Conservation (phyloP, 1,140 invertebrate species). For the Drosophila ironensis region DNA sequence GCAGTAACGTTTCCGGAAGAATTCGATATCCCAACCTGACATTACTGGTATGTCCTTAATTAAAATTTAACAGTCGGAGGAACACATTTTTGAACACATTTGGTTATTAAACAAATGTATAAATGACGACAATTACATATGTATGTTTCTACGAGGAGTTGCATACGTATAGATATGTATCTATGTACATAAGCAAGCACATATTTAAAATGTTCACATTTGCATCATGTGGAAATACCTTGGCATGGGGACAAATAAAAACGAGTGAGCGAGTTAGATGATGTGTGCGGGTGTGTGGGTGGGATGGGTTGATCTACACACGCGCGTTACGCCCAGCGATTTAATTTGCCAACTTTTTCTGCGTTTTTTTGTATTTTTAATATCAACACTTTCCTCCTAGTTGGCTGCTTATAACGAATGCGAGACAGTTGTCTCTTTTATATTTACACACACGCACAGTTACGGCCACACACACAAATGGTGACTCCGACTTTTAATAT, state of each 20-base stretch:
- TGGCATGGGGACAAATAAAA: neutral
- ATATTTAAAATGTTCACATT: no score
- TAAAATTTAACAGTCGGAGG: no score
- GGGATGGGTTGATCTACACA: slow-evolving; percentile 2
- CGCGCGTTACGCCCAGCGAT: slow-evolving; percentile 43
- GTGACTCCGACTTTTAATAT: slow-evolving; percentile 8
- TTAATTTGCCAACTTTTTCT: slow-evolving; percentile 66
- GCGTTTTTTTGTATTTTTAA: slow-evolving; percentile 70
- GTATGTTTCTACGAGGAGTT: no score
- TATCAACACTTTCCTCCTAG: slow-evolving; percentile 71
- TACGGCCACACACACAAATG: neutral
- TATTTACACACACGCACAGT: slow-evolving; percentile 16
- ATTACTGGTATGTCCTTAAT: no score
- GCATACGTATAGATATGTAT: slow-evolving; percentile 3
- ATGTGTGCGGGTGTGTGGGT: neutral
- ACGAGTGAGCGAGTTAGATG: slow-evolving; percentile 6
- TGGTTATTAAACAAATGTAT: no score
- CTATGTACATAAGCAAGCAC: neutral
- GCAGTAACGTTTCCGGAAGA: no score
- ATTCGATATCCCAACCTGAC: no score
- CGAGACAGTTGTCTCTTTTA: slow-evolving; percentile 76
- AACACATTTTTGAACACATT: no score
- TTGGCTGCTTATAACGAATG: slow-evolving; percentile 40
- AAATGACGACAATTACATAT: neutral
- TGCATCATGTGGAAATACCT: neutral